Evolutionary conservation across 2,888 invertebrate genomes (phyloP).

Genomic region (Metopia argyrocephala): DNA sequence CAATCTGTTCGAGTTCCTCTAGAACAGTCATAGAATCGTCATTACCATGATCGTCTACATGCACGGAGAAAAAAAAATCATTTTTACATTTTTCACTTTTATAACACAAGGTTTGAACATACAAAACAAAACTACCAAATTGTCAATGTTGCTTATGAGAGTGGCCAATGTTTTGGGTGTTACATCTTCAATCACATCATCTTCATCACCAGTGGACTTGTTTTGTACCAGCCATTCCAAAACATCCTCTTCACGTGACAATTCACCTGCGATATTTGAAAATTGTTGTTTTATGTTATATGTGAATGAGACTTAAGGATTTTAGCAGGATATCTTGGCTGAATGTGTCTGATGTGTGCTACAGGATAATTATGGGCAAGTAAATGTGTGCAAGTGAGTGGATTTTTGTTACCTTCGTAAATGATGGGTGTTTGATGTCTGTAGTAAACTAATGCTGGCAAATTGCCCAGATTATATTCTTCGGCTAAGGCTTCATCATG

Average conservation of each 20-base stretch:
- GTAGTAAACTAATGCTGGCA: conserved; percentile 95
- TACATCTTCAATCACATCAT: conserved; percentile 95
- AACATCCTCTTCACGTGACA: conserved; percentile 94
- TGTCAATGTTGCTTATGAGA: conserved; percentile 92
- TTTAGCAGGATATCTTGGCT: too few relatives aligned
- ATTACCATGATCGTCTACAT: conserved; percentile 91
- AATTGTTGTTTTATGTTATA: conserved; percentile 35
- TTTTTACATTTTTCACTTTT: too few relatives aligned
- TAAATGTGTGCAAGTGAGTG: too few relatives aligned
- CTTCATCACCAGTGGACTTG: conserved; percentile 95
- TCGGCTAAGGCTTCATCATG: conserved; percentile 94
- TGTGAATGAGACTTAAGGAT: too few relatives aligned
- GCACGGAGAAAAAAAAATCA: too few relatives aligned
- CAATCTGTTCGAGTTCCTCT: conserved; percentile 93
- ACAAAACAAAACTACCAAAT: conserved; percentile 95
- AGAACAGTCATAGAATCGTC: conserved; percentile 92
- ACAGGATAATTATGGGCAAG: too few relatives aligned
- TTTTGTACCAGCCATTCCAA: conserved; percentile 95
- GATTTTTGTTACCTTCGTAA: conserved; percentile 92
- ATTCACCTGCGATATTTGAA: conserved; percentile 82
- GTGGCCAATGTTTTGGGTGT: conserved; percentile 93
- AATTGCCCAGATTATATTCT: conserved; percentile 92
- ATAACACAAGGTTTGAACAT: conserved; percentile 78
- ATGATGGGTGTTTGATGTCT: conserved; percentile 96
- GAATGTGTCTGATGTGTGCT: neutral